These are phyloP conservation scores for Leuciscus idus DNA, from an alignment of 2,113 vertebrate genomes.

Conservation along the genomic window DNA sequence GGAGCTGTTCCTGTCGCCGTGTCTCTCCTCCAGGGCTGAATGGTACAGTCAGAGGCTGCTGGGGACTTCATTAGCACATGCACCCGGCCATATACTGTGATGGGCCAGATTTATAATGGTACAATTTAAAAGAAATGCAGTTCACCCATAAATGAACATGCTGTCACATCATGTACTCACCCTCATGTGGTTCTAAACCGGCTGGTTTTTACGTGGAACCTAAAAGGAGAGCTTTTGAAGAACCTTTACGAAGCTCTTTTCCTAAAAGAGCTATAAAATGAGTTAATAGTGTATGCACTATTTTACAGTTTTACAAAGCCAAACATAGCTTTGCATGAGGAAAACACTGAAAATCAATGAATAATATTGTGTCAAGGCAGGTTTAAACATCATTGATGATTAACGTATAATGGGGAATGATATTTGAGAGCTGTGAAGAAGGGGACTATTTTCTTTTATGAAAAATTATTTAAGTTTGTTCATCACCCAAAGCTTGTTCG, in stretches of 20 bases:
- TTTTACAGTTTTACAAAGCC: background rate
- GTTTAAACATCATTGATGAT: background rate
- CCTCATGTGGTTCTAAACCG: background rate
- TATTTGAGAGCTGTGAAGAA: background rate
- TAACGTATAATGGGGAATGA: background rate
- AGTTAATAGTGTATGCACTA: background rate
- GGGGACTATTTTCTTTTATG: background rate
- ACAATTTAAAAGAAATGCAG: background rate
- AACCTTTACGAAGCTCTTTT: background rate
- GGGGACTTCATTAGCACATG: constrained; percentile 33
- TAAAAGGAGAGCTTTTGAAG: background rate
- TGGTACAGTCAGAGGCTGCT: constrained; percentile 31
- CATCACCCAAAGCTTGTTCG: background rate
- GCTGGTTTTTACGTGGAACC: background rate
- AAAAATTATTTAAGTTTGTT: background rate
- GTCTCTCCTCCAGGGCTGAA: constrained; percentile 43
- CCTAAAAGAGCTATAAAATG: background rate
- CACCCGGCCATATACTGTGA: constrained; percentile 6
- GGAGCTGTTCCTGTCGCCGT: constrained; percentile 57
- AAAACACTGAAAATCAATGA: background rate
- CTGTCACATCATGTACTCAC: constrained; percentile 1
- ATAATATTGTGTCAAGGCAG: background rate
- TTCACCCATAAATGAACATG: background rate
- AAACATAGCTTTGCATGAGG: background rate
- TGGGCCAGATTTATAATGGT: constrained; percentile 9